Conservation (phyloP, 2,113 vertebrate species). For the Toxostoma redivivum region DNA sequence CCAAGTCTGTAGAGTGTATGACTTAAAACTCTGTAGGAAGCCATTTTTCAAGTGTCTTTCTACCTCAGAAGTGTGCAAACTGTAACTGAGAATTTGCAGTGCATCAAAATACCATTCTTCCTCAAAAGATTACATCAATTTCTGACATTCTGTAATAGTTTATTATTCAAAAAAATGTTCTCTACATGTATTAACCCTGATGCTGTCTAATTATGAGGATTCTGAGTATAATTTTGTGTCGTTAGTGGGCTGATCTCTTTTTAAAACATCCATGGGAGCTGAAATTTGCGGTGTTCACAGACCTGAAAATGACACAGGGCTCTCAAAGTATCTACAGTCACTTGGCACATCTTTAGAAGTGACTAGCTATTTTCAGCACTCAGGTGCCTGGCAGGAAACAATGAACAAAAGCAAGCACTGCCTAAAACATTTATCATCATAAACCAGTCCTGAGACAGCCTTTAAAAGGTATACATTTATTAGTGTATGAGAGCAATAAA, state of each 20-base stretch:
- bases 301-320: not conserved
- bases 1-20: not conserved
- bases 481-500: not conserved
- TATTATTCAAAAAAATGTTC: not conserved
- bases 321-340: not conserved
- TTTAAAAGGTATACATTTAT: not conserved
- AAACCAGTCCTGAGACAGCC: not conserved
- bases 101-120: not conserved
- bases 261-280: not conserved
- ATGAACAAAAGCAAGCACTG: not conserved
- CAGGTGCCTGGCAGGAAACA: not conserved
- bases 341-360: conserved; percentile 5
- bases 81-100: not conserved
- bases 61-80: not conserved
- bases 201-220: not conserved
- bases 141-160: not conserved
- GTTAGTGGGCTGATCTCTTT: not conserved
- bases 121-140: not conserved
- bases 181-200: not conserved
- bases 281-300: not conserved
- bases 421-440: conserved; percentile 22
- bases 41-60: not conserved
- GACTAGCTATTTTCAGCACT: conserved; percentile 10
- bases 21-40: not conserved
- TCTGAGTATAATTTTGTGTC: not conserved